A percentile compares a stretch with the other conserved stretches of the same genome.
Evolutionary conservation across 1,140 invertebrate species (phyloP).

Genomic region (Oryctes rhinoceros): DNA sequence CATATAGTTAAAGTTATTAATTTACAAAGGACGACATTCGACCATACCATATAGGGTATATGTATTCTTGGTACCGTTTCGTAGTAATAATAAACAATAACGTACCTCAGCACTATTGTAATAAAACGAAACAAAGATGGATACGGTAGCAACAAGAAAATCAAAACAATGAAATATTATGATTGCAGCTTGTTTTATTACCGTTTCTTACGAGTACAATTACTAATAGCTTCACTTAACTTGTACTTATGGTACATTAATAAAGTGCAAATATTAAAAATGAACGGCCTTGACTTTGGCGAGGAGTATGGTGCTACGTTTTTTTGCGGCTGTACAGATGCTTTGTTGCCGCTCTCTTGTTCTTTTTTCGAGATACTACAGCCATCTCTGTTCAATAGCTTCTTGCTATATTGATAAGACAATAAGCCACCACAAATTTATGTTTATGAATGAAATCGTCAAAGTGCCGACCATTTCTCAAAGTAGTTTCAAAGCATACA

Average conservation of each 20-base stretch:
- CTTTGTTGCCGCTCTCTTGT: neutral
- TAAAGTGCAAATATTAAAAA: conserved; percentile 11
- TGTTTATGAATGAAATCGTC: conserved; percentile 8
- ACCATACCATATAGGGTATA: neutral
- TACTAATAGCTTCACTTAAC: conserved; percentile 16
- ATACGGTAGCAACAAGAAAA: neutral
- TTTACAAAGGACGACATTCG: no score
- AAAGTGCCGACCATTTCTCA: neutral
- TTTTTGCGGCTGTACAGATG: neutral
- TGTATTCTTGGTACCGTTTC: neutral
- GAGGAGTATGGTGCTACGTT: neutral
- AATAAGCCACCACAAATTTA: conserved; percentile 14
- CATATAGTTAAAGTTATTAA: no score
- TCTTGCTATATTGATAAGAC: neutral
- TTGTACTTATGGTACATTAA: conserved; percentile 18
- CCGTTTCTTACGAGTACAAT: conserved; percentile 7
- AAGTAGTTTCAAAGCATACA: neutral
- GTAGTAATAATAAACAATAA: neutral
- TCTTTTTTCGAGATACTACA: neutral
- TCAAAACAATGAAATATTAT: neutral
- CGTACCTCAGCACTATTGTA: neutral
- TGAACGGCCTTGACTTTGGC: neutral
- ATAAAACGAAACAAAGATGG: neutral
- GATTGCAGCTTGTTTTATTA: conserved; percentile 16
- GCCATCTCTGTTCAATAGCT: neutral